Conservation (phyloP, 37 sponge, comb jelly and placozoan species). For the Lycopodina hypogea region DNA sequence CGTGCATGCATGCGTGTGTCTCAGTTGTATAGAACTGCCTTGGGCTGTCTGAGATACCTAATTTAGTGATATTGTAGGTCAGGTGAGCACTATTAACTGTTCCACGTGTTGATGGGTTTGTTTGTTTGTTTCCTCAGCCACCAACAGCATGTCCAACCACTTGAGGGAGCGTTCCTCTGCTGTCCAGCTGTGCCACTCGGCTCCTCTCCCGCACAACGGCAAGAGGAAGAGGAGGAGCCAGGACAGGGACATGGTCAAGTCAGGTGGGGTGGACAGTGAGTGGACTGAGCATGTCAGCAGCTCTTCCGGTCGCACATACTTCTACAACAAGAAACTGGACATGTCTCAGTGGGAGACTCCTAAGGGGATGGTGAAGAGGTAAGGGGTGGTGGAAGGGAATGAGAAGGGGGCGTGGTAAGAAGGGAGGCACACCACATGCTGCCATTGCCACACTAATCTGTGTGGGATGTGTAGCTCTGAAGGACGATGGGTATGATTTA, state of each 20-base stretch:
- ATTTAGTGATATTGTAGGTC: too few species aligned
- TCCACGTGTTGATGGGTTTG: too few species aligned
- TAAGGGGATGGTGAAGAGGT: conserved; percentile 43
- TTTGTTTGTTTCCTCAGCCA: too few species aligned
- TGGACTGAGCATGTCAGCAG: conserved; percentile 80
- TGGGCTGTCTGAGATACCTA: too few species aligned
- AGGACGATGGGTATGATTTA: too few species aligned
- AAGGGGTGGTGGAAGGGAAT: background rate
- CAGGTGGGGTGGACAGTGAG: conserved; percentile 38
- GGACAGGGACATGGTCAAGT: conserved; percentile 1
- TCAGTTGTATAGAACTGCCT: too few species aligned
- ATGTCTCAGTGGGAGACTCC: conserved; percentile 82
- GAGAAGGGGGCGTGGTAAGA: too few species aligned
- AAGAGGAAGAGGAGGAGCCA: conserved; percentile 27
- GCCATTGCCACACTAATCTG: too few species aligned
- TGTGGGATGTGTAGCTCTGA: too few species aligned
- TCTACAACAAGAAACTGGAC: conserved; percentile 68
- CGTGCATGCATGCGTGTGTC: too few species aligned
- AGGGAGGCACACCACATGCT: too few species aligned
- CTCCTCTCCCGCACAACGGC: background rate
- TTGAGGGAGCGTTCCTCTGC: background rate
- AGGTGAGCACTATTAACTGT: too few species aligned
- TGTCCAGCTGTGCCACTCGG: background rate
- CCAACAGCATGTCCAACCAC: conserved; percentile 22
- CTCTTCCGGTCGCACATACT: conserved; percentile 72